A percentile compares a stretch with the other conserved stretches of the same genome.
Evolutionary conservation across 2,113 vertebrate species (phyloP).

Genomic region (Thunnus maccoyii): DNA sequence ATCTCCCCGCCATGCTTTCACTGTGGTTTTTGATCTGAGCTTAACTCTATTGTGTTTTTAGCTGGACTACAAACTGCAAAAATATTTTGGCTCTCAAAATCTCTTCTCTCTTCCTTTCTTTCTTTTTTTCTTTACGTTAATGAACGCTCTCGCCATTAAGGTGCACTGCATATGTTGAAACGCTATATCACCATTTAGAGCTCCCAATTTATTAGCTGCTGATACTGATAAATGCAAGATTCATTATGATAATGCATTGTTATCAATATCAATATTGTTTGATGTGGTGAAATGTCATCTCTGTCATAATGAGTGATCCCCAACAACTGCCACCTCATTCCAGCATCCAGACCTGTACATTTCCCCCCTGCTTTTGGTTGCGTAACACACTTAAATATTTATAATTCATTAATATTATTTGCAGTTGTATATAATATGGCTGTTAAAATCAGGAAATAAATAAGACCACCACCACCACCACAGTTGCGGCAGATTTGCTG

Average conservation of each 20-base stretch:
- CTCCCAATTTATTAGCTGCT: constrained; percentile 34
- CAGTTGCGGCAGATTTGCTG: constrained; percentile 70
- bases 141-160: neutral
- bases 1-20: constrained; percentile 31
- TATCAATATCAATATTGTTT: constrained; percentile 54
- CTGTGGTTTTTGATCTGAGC: constrained; percentile 46
- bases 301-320: constrained; percentile 22
- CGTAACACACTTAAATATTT: constrained; percentile 54
- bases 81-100: neutral
- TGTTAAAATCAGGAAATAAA: constrained; percentile 71
- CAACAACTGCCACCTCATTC: neutral
- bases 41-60: constrained; percentile 3
- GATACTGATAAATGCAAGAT: constrained; percentile 31
- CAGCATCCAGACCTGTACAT: neutral
- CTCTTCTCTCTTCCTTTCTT: neutral
- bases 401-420: constrained; percentile 75
- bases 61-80: constrained; percentile 9
- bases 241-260: constrained; percentile 55
- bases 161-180: neutral
- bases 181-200: neutral
- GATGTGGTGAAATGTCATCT: constrained; percentile 27
- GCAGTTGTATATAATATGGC: constrained; percentile 60
- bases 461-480: constrained; percentile 39
- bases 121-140: neutral
- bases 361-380: neutral